A percentile compares a stretch with the other conserved stretches of the same genome.
Evolutionary conservation across 2,113 vertebrate species (phyloP).

Genomic region (Speoplatyrhinus poulsoni): DNA sequence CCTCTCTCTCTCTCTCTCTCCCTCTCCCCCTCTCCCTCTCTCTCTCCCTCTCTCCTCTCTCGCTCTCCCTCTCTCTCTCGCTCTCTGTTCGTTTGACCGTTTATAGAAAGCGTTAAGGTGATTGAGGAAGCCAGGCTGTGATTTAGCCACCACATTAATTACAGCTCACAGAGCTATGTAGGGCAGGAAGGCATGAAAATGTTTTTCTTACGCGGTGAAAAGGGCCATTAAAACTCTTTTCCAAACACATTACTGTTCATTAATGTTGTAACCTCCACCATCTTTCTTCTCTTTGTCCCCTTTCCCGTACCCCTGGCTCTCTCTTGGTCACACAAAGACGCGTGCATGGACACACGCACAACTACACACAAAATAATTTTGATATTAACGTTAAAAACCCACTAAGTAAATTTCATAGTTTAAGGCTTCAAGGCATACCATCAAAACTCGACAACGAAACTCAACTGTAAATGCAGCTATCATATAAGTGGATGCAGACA

Average conservation of each 20-base stretch:
- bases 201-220: conserved; percentile 57
- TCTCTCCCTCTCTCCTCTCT: not conserved
- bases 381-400: not conserved
- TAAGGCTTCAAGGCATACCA: too few relatives aligned
- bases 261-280: conserved; percentile 55
- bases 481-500: too few relatives aligned
- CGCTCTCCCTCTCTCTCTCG: not conserved
- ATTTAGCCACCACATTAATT: conserved; percentile 64
- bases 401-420: too few relatives aligned
- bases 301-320: conserved; percentile 31
- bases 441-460: too few relatives aligned
- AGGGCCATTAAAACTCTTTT: conserved; percentile 57
- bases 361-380: not conserved
- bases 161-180: conserved; percentile 48
- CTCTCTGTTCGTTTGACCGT: conserved; percentile 33
- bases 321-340: conserved; percentile 23
- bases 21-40: too few relatives aligned
- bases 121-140: conserved; percentile 54
- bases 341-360: conserved; percentile 7
- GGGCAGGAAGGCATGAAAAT: conserved; percentile 44
- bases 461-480: too few relatives aligned
- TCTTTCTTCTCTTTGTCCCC: conserved; percentile 17
- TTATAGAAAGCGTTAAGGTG: conserved; percentile 59
- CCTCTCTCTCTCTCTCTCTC: not conserved
- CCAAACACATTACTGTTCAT: conserved; percentile 65